Base-by-base conservation (phyloP, 2,113 vertebrate species). In the Anarhynchus alexandrinus region DNA sequence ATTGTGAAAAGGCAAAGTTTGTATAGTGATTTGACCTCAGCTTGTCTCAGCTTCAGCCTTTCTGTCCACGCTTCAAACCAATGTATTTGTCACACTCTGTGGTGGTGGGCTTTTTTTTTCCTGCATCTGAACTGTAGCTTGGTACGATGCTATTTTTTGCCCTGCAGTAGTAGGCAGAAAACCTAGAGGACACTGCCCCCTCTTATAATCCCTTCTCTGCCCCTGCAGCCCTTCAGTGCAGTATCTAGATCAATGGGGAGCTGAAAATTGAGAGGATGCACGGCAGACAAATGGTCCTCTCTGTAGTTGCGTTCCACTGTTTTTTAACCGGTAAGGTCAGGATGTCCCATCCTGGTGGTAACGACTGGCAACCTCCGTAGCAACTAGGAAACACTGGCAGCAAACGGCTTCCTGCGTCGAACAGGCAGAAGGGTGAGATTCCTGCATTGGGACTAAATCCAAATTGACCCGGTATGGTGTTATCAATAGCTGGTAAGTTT, bases 341-440 rank as follows among this genome's bases (percentile, higher is more conserved):
- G 40, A 3, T 80, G 40, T 17, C 86, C 10, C 1, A 9, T 82
- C 82, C 82, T 76, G 64, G 64, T 54, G 85, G 62, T 61, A 90
- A 27, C 2, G n/a, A 9, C 95, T 88, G 87, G 92, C 88, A 96
- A 96, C 95, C 64, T 94, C 89, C 97, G 3, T 90, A 94, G 97
- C 96, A 98, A 98, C 97, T 21, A 61, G 73, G 90, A 97, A 96
- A 97, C 96, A 72, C 83, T 57, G 71, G 47, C 90, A 82, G 61
- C 73, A 57, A 81, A 72, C 7, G 21, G 58, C 58, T 93, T 27
- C 85, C 34, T 40, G 38, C 29, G 1, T 40, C 32, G 20, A 4
- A 5, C 52, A 8, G 77, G 49, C 5, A 59, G 16, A 88, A 69
- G 55, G 62, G 19, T 10, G 47, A 29, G 51, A 38, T 42, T 93